Evolutionary conservation across 2,797 vertebrate species (phyloP), one percentile per base, ranked within the genome.

Genomic region (Lepus townsendii): DNA sequence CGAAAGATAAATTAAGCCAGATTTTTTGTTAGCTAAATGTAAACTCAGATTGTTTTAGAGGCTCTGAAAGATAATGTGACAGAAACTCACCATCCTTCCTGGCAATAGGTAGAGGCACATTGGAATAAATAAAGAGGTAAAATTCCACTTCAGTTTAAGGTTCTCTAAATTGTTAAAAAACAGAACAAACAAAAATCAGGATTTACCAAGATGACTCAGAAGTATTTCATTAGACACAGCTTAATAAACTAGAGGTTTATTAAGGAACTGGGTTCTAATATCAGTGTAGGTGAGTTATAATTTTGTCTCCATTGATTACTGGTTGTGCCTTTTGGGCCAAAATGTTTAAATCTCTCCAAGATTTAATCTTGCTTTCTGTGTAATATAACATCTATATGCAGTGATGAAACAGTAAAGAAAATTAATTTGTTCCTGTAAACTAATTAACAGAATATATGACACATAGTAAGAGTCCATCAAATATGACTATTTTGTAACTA

Each of bases 11-110:
- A 42, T 68, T 63, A 2, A 92, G 5, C 9, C 24, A 90, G 14
- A 66, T 47, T 95, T 94, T 69, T 38, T 88, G 78, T 86, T 86
- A 60, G 7, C 30, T 78, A 19, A 91, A 26, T 17, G 5, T 52
- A 83, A 77, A 12, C 30, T 72, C 1, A 26, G 52, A 77, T 85
- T 7, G 1, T 57, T 87, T 92, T 79, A 71, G 19, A 47, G 42
- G 71, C 69, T 92, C 12, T 24, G 22, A 65, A 93, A 82, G 50
- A 78, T 60, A 62, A 57, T 11, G 2, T 78, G 65, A 82, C 76
- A 82, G 62, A 82, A 69, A 82, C 1, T 73, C 12, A 78, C 30
- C 24, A 54, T 63, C n/a, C 7, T 22, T 94, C 30, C 50, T 83
- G 16, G 30, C 3, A 12, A 17, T 54, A 65, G 5, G 8, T 79